Evolutionary conservation across 1,140 invertebrate species (phyloP), one percentile per base, ranked within the genome.

Genomic region (Bombus polaris): DNA sequence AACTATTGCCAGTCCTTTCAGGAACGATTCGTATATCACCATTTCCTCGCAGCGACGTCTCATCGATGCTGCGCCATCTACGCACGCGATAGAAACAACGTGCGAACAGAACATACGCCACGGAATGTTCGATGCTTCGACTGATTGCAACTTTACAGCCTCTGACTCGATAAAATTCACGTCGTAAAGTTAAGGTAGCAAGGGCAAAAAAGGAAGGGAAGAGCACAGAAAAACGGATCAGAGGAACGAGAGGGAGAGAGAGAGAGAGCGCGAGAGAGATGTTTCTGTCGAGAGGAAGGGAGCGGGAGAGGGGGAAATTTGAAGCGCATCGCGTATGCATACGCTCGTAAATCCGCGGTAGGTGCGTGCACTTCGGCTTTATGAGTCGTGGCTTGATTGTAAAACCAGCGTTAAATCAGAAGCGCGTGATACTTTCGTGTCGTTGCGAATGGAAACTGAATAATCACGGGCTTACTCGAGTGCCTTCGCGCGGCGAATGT

Each of bases 401-500:
- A 87, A 89, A 87, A 80, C 78, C 62, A 39, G n/a, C 39, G 59
- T 85, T 85, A 80, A 89, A 79, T 90, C 82, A 82, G 57, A 59
- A 44, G 44, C 28, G 75, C 53, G 53, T 28, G 59, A 42, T 86
- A 70, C 70, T 28, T 81, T 72, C 62, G 37, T 71, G 72, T 66
- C 57, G 68, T 87, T 47, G 59, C 68, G 53, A 89, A 84, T 80
- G 72, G 39, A 86, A 81, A 82, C 47, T 12, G 39, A 42, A 85
- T 85, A 83, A 89, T 89, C 32, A 47, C 18, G 35, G 42, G 3
- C 53, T 32, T 12, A 28, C 15, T 57, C 35, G 22, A 22, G 6
- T 22, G 18, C 18, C 18, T 22, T 53, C 1, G 18, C 18, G 18
- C 6, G 18, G 0, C 15, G 47, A 53, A 53, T 8, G 47, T 53